phyloP scores from a whole-genome alignment of 2,888 invertebrate species.

The Uloborus plumipes region DNA sequence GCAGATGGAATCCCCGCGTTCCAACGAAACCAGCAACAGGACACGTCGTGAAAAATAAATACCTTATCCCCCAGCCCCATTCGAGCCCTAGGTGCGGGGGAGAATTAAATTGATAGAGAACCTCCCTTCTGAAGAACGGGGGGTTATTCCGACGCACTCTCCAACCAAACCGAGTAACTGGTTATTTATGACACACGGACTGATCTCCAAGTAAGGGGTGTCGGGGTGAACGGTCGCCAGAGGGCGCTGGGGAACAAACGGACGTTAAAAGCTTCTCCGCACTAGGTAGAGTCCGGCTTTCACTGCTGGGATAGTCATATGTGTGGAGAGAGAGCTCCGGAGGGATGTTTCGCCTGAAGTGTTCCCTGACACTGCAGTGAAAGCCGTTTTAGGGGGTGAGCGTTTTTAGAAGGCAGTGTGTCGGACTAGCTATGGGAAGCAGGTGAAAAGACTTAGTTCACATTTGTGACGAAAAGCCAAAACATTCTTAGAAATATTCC shows the following conservation, averaged over 20 bases:
- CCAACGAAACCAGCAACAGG: conserved; percentile 3
- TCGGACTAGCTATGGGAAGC: too few relatives aligned
- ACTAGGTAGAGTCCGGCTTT: conserved; percentile 53
- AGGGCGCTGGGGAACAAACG: conserved; percentile 39
- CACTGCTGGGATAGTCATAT: conserved; percentile 38
- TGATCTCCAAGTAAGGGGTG: conserved; percentile 30
- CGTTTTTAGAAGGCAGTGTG: too few relatives aligned
- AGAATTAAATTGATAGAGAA: conserved; percentile 49
- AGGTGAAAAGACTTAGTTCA: too few relatives aligned
- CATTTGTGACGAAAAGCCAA: too few relatives aligned
- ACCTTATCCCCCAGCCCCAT: conserved; percentile 27
- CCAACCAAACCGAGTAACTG: conserved; percentile 40
- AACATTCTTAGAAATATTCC: too few relatives aligned
- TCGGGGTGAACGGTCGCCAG: conserved; percentile 21
- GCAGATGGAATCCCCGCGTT: conserved; percentile 45
- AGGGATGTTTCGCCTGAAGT: too few relatives aligned
- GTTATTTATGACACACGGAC: conserved; percentile 51
- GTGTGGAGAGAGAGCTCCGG: too few relatives aligned
- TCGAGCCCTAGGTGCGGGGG: conserved; percentile 9
- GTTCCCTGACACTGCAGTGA: too few relatives aligned
- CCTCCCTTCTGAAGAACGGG: conserved; percentile 18
- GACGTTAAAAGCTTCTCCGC: conserved; percentile 49
- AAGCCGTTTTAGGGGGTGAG: too few relatives aligned
- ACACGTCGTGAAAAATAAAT: conserved; percentile 55
- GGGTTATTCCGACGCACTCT: conserved; percentile 19